Base-by-base conservation (phyloP, 2,113 vertebrate species). In the Cavia aperea region DNA sequence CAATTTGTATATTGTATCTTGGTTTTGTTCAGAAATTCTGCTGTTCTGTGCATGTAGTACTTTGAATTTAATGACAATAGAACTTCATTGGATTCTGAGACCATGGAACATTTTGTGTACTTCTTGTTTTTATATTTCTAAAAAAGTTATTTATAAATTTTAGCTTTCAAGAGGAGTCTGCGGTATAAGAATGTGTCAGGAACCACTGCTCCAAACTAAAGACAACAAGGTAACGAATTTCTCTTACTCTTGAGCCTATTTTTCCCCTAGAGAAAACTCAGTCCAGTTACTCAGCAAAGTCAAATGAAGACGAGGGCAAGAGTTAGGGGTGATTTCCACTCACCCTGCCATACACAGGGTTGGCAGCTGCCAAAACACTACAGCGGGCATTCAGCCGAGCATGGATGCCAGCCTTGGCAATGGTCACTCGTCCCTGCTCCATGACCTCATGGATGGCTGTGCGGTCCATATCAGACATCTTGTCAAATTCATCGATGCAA, bases 401-500 rank as follows among this genome's bases (percentile, higher is more conserved):
- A 1, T 99, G 99, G 97, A 99, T 99, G 89, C 99, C 99, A 0
- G 99, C 99, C 96, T 99, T 99, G 95, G 99, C 98, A 0, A 99
- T 99, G 93, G 99, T 99, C 96, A 99, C 99, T 0, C 99, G 98
- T 0, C 99, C 99, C 97, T 99, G 99, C 96, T 99, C 99, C 99
- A 99, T 99, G 97, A 99, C 99, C 96, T 99, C 99, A 0, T 99
- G 99, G 97, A 99, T 99, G 94, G 99, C 99, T 0, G 99, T 99
- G 85, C 99, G 99, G 96, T 99, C 99, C 78, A 99, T 98, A 96
- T 99, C 99, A 0, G 99, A 99, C 99, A 99, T 99, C 97, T 99
- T 99, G 96, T 99, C 99, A 0, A 99, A 99, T 95, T 99, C 99
- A 2, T 99, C 99, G 0, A 99, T 99, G 97, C 99, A 99, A 13